Percentiles rank a stretch among this genome's conserved stretches.
Conservation (phyloP, 2,888 invertebrate species). For the Hofmannophila pseudospretella region DNA sequence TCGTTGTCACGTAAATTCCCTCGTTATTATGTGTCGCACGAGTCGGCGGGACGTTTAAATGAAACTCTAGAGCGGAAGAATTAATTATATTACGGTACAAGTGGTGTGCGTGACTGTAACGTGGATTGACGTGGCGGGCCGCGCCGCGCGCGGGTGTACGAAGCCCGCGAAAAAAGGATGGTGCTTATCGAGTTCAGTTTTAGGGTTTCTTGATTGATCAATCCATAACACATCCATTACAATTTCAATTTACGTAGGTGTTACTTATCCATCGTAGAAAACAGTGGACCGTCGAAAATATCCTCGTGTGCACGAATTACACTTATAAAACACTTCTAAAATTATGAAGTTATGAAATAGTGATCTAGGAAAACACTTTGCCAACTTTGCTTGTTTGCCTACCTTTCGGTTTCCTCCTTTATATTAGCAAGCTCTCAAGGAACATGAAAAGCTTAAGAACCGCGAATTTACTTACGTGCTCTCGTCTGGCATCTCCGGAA, state of each 20-base stretch:
- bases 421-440: background rate
- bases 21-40: constrained; percentile 22
- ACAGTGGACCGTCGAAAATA: too few species aligned
- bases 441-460: constrained; percentile 31
- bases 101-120: constrained; percentile 19
- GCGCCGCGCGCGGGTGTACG: background rate
- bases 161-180: background rate
- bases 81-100: constrained; percentile 25
- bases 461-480: constrained; percentile 30
- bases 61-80: constrained; percentile 25
- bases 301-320: too few species aligned
- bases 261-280: too few species aligned
- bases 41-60: constrained; percentile 20
- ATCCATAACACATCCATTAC: too few species aligned
- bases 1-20: constrained; percentile 21
- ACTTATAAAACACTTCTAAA: too few species aligned
- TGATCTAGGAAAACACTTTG: too few species aligned
- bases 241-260: too few species aligned
- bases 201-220: background rate
- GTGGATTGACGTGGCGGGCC: constrained; percentile 4
- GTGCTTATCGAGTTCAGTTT: background rate
- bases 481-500: constrained; percentile 28
- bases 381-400: too few species aligned
- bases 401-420: too few species aligned
- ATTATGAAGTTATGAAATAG: too few species aligned